Evolutionary conservation across 2,888 invertebrate species (phyloP).

Genomic region (Eilema depressum): DNA sequence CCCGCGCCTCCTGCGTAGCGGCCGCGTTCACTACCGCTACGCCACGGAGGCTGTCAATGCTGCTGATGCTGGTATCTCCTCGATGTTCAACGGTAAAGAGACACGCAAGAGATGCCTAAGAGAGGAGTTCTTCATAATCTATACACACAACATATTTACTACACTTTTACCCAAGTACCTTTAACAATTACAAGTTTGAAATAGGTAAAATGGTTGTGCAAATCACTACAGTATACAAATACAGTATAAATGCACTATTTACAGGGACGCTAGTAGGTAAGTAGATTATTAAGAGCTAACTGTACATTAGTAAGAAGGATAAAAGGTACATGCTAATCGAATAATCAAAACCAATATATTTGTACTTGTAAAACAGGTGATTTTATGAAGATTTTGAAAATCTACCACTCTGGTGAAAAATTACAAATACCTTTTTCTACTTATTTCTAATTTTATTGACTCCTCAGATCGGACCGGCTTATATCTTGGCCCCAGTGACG

Average conservation of each 20-base stretch:
- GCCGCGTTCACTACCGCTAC: too few species aligned
- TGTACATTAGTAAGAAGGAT: conserved; percentile 37
- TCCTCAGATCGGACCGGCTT: neutral
- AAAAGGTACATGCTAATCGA: conserved; percentile 25
- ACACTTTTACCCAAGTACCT: conserved; percentile 11
- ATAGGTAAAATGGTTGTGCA: conserved; percentile 36
- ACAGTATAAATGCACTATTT: conserved; percentile 62
- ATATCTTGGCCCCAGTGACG: too few species aligned
- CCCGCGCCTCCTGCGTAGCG: too few species aligned
- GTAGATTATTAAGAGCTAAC: conserved; percentile 22
- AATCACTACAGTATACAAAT: conserved; percentile 54
- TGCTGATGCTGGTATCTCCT: too few species aligned
- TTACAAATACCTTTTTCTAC: neutral
- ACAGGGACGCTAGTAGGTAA: conserved; percentile 53
- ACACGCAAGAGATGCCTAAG: too few species aligned
- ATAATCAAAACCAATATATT: conserved; percentile 50
- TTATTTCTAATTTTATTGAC: neutral
- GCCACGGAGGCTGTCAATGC: too few species aligned
- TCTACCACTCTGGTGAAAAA: conserved; percentile 37
- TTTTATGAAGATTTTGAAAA: conserved; percentile 39
- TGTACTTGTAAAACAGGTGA: conserved; percentile 66
- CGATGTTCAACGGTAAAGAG: too few species aligned
- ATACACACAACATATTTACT: conserved; percentile 3
- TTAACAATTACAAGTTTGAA: conserved; percentile 19
- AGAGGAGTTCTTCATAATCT: too few species aligned